Percentiles rank a stretch among this genome's conserved stretches.
phyloP scores from a whole-genome alignment of 2,113 vertebrate species.

The Mesembrinibis cayennensis region DNA sequence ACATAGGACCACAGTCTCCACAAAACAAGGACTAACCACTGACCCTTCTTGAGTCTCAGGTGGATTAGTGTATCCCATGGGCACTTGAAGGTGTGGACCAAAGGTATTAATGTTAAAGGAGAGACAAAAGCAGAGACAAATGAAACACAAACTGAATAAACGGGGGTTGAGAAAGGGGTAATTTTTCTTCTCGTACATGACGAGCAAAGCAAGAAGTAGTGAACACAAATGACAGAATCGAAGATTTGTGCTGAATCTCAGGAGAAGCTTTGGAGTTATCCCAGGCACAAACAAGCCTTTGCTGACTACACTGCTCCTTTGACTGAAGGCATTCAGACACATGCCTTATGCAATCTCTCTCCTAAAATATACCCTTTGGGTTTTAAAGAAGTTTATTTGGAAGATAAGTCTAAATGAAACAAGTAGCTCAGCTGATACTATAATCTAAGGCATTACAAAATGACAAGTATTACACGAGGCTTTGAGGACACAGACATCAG shows the following conservation, averaged over 20 bases:
- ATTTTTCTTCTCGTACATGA: background rate
- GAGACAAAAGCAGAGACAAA: background rate
- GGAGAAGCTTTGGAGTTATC: background rate
- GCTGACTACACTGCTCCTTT: background rate
- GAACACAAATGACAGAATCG: background rate
- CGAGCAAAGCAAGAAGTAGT: background rate
- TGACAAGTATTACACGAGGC: accelerated
- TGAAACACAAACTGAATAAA: background rate
- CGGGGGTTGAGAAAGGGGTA: accelerated
- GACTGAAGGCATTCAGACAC: background rate
- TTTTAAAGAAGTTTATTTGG: background rate
- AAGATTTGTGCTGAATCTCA: background rate
- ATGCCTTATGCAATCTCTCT: background rate
- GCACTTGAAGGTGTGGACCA: background rate
- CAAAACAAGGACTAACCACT: background rate
- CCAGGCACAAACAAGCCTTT: background rate
- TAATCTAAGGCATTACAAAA: background rate
- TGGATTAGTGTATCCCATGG: background rate
- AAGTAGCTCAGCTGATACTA: background rate
- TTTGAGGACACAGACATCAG: background rate
- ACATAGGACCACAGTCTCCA: background rate
- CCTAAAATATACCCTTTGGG: background rate
- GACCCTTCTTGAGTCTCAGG: background rate
- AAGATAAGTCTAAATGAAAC: background rate
- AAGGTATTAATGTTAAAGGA: background rate